Base-by-base conservation (phyloP, 2,797 vertebrate species). In the Halcyon leucocephala region DNA sequence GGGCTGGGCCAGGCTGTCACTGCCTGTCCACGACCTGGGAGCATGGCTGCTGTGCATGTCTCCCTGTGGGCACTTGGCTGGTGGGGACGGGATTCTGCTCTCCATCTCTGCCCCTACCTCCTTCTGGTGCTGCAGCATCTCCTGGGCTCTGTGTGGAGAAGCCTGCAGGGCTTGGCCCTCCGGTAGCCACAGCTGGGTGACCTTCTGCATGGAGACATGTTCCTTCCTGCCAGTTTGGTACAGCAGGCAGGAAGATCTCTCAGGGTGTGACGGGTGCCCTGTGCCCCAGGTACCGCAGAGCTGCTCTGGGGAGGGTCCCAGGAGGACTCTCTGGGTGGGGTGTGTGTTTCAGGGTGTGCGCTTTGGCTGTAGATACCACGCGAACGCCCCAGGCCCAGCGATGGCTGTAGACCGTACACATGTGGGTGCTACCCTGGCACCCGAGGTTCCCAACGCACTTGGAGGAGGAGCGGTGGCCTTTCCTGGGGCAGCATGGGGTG, bases 101-200 rank as follows among this genome's bases (percentile, higher is more conserved):
- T n/a, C 52, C 39, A 42, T 12, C 42, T 73, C 28, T 35, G 37
- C 39, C 42, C 26, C 24, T n/a, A 3, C 7, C 20, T 25, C 2
- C 9, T 74, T 12, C 42, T 55, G n/a, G 12, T 64, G 54, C 25
- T 62, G 70, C 20, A 1, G 6, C 54, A 20, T 37, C 26, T 55
- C 49, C 33, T 28, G 57, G 33, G 69, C n/a, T 80, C 17, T 0
- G 0, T 2, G 9, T 5, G 7, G 33, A 28, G 48, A 61, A 65
- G 17, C 55, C 22, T 26, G 20, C 18, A 13, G 35, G 13, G n/a
- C 21, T 22, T 25, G 33, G 31, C 37, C 35, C 24, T 1, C 0
- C 35, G 7, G 0, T 14, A 16, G 26, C 18, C 7, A 3, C 0
- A 0, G 14, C 0, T 1, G 61, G 20, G 20, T 41, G 14, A n/a